Evolutionary conservation across 2,888 invertebrate genomes (phyloP).

Genomic region (Heliconius hortense): DNA sequence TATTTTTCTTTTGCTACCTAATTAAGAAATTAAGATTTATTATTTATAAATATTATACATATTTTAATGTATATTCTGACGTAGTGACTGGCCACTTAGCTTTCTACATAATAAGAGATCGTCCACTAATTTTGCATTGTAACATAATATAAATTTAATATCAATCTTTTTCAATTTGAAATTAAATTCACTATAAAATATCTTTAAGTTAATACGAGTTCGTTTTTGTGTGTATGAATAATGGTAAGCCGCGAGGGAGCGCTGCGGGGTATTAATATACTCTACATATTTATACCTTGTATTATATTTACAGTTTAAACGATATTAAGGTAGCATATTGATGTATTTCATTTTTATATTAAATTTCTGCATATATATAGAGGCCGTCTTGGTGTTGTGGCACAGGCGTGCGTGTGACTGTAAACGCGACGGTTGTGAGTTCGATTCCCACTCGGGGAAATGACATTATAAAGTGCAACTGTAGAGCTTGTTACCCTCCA

Average conservation of each 20-base stretch:
- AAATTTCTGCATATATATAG: neutral
- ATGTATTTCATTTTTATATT: neutral
- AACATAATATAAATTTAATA: neutral
- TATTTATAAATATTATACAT: no score
- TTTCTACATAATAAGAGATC: no score
- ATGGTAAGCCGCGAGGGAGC: neutral
- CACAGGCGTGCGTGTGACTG: neutral
- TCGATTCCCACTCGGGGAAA: neutral
- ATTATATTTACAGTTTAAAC: neutral
- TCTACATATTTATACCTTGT: neutral
- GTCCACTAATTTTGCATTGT: no score
- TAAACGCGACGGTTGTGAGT: neutral
- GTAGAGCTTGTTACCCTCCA: no score
- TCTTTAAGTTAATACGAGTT: neutral
- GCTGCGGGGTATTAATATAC: neutral
- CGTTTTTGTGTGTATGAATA: neutral
- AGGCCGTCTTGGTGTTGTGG: neutral
- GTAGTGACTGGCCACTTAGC: no score
- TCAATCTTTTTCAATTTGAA: neutral
- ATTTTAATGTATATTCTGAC: no score
- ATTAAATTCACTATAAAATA: slow-evolving; percentile 6
- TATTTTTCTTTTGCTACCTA: no score
- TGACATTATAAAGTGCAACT: no score
- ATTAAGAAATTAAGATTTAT: no score
- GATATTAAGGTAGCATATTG: neutral